Conservation (phyloP, 2,888 invertebrate species). For the Lithophane semibrunnea region DNA sequence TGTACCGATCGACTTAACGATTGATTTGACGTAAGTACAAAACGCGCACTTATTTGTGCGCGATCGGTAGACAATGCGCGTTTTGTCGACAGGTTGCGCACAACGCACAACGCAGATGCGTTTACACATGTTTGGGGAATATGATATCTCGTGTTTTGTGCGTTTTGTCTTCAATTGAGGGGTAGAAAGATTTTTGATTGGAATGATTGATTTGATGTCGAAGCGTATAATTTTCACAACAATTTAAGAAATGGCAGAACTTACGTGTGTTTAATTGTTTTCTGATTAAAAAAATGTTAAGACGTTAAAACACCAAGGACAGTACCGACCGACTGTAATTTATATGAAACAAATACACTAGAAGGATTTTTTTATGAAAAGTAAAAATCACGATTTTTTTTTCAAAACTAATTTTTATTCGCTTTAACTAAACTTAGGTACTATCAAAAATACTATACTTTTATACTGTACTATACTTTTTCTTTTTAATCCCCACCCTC, state of each 20-base stretch:
- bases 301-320: no score
- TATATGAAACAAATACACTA: no score
- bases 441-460: no score
- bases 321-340: background rate
- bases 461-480: no score
- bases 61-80: constrained; percentile 72
- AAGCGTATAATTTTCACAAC: constrained; percentile 24
- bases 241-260: background rate
- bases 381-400: background rate
- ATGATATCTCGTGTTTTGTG: constrained; percentile 55
- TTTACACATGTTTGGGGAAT: constrained; percentile 60
- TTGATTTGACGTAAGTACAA: constrained; percentile 85
- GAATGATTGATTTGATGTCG: constrained; percentile 39
- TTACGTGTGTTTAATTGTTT: background rate
- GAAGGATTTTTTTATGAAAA: no score
- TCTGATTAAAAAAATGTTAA: background rate
- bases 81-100: constrained; percentile 57
- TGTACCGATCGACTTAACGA: constrained; percentile 86
- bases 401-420: background rate
- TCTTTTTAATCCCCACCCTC: constrained; percentile 35
- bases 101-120: constrained; percentile 76
- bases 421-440: background rate
- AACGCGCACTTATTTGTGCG: constrained; percentile 84
- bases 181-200: constrained; percentile 46
- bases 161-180: constrained; percentile 47